Conservation (phyloP, 2,113 vertebrate genomes). For the Paramisgurnus dabryanus region DNA sequence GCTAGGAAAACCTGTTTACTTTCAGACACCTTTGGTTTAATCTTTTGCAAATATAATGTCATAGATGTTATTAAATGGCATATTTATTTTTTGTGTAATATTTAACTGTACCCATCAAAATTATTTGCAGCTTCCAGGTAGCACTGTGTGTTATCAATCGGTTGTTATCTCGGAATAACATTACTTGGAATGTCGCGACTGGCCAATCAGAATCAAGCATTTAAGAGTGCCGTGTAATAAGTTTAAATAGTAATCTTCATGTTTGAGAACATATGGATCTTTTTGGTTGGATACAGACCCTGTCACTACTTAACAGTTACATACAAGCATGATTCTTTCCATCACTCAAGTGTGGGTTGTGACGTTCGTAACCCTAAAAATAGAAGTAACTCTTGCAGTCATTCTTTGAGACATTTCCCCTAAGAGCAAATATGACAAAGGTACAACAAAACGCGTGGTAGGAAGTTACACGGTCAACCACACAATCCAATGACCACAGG, state of each 20-base stretch:
- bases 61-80: too few species aligned
- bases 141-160: too few species aligned
- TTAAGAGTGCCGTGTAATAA: too few species aligned
- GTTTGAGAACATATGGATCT: not conserved
- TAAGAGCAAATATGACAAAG: not conserved
- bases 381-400: not conserved
- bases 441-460: not conserved
- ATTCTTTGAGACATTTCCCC: not conserved
- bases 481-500: slow-evolving; percentile 4
- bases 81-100: too few species aligned
- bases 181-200: too few species aligned
- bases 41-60: too few species aligned
- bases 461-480: not conserved
- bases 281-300: not conserved
- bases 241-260: not conserved
- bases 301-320: not conserved
- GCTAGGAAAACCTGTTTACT: too few species aligned
- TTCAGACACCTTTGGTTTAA: too few species aligned
- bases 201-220: too few species aligned
- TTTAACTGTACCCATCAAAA: too few species aligned
- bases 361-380: not conserved
- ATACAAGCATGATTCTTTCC: not conserved
- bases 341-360: not conserved
- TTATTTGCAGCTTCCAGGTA: too few species aligned
- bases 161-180: too few species aligned